phyloP scores from a whole-genome alignment of 2,888 invertebrate genomes.

The Beris chalybata region DNA sequence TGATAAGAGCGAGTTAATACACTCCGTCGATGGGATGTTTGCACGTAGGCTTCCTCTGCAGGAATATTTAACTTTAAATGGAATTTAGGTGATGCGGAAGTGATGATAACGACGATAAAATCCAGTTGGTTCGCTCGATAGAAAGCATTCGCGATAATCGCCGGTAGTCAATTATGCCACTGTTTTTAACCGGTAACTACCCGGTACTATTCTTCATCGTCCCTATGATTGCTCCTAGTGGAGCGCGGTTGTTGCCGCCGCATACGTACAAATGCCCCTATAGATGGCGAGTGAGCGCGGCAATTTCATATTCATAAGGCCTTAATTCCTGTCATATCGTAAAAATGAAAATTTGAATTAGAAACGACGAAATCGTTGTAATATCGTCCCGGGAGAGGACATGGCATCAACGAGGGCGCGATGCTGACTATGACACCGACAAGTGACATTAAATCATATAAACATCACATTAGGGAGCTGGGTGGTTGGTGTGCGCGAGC shows the following conservation, averaged over 20 bases:
- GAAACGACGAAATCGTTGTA: constrained; percentile 17
- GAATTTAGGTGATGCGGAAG: constrained; percentile 31
- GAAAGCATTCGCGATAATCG: constrained; percentile 2
- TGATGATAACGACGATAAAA: constrained; percentile 21
- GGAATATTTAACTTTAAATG: constrained; percentile 22
- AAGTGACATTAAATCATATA: constrained; percentile 22
- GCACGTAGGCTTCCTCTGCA: neutral
- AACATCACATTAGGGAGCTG: constrained; percentile 2
- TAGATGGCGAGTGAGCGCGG: too few species aligned
- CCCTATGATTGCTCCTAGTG: too few species aligned
- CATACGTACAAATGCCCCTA: too few species aligned
- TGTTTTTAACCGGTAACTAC: neutral
- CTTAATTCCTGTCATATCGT: constrained; percentile 4
- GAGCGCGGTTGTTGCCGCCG: too few species aligned
- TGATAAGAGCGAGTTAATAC: constrained; percentile 28
- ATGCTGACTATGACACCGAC: neutral
- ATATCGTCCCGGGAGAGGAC: constrained; percentile 8
- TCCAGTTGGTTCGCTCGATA: neutral
- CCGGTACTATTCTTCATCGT: too few species aligned
- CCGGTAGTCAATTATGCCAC: neutral
- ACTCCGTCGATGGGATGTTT: neutral
- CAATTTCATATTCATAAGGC: too few species aligned
- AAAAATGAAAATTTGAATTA: constrained; percentile 26
- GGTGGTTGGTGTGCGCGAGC: too few species aligned
- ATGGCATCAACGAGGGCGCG: neutral